Percentiles rank a stretch among this genome's conserved stretches.
phyloP scores from a whole-genome alignment of 2,797 vertebrate species.

The Falco berigora region DNA sequence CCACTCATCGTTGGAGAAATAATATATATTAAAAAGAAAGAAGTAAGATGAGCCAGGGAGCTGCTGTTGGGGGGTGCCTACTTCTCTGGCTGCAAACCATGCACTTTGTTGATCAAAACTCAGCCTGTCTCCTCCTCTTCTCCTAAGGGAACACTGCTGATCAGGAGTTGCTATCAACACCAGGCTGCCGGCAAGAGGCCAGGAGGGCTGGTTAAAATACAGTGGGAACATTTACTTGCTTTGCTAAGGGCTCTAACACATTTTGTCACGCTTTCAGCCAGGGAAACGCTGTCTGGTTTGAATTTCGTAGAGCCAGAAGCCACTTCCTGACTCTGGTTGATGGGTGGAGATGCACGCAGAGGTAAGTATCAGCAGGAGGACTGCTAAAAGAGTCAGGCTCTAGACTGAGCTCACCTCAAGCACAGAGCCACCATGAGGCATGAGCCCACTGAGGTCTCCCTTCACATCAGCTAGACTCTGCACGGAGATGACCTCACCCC shows the following conservation, averaged over 20 bases:
- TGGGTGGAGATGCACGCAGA: not conserved
- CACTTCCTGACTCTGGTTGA: not conserved
- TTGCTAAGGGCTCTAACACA: not conserved
- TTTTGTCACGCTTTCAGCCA: not conserved
- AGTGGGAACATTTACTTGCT: not conserved
- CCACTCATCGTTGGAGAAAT: not conserved
- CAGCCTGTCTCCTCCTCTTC: not conserved
- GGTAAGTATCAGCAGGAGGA: not conserved
- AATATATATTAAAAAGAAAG: not conserved
- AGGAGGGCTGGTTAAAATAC: constrained; percentile 27
- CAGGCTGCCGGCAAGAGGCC: not conserved
- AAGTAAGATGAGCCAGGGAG: not conserved
- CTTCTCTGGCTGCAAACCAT: not conserved
- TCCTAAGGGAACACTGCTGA: not conserved
- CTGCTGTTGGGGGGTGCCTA: not conserved
- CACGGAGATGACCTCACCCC: not conserved
- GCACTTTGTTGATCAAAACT: not conserved
- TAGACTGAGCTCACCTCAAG: not conserved
- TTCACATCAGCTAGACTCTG: not conserved
- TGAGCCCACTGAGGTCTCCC: not conserved
- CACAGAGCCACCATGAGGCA: not conserved
- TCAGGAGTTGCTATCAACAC: not conserved
- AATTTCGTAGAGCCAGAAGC: not conserved
- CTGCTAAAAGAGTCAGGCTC: not conserved
- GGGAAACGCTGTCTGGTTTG: not conserved